phyloP scores from a whole-genome alignment of 2,113 vertebrate genomes.

The Crotalus horridus region DNA sequence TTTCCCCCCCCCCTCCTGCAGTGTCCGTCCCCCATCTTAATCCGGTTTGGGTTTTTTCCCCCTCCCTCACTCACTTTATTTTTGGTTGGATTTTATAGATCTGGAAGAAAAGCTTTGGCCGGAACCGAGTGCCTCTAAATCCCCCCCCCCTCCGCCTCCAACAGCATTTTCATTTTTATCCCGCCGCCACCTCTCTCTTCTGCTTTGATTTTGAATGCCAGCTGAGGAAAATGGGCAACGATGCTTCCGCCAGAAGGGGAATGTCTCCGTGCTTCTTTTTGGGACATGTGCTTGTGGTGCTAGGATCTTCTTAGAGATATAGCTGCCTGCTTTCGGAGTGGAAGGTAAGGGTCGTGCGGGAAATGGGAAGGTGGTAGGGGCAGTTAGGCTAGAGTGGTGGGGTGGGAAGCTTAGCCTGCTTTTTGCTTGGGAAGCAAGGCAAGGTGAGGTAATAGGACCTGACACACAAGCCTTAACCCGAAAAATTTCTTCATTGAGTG shows the following conservation, averaged over 20 bases:
- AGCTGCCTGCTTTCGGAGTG: slow-evolving; percentile 94
- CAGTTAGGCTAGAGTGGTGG: neutral
- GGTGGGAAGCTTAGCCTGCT: slow-evolving; percentile 45
- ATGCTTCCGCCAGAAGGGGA: slow-evolving; percentile 81
- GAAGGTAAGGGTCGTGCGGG: slow-evolving; percentile 82
- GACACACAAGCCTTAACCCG: neutral
- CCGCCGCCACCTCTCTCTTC: slow-evolving; percentile 23
- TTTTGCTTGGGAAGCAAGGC: slow-evolving; percentile 40
- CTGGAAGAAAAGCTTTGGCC: slow-evolving; percentile 50
- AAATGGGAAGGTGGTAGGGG: slow-evolving; percentile 42
- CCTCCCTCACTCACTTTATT: slow-evolving; percentile 12
- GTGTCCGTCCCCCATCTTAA: slow-evolving; percentile 25
- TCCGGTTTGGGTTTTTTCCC: slow-evolving; percentile 33
- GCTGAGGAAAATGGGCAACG: slow-evolving; percentile 88
- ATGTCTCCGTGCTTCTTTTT: slow-evolving; percentile 72
- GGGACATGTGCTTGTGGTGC: slow-evolving; percentile 81
- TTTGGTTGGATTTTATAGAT: slow-evolving; percentile 63
- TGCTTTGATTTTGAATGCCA: slow-evolving; percentile 81
- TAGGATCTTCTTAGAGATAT: slow-evolving; percentile 91
- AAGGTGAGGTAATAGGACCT: neutral
- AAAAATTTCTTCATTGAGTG: slow-evolving; percentile 57
- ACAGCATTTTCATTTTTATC: slow-evolving; percentile 36
- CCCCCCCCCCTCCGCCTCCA: slow-evolving; percentile 30
- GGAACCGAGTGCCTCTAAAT: slow-evolving; percentile 36
- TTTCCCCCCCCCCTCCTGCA: neutral